Evolutionary conservation across 2,113 vertebrate species (phyloP).

Genomic region (Pachyramphus minor): DNA sequence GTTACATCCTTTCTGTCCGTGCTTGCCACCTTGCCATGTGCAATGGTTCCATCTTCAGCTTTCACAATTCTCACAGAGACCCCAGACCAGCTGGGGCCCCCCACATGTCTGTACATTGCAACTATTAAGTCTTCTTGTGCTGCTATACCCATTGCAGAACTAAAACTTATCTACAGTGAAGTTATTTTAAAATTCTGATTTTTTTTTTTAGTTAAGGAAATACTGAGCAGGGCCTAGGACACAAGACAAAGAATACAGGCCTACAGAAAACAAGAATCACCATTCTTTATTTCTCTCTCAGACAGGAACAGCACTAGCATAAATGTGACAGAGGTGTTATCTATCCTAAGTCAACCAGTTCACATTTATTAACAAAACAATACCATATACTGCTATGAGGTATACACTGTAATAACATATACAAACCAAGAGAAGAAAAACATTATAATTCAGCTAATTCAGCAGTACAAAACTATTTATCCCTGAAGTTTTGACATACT

Average conservation of each 20-base stretch:
- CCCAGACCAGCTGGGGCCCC: no score
- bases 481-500: background rate
- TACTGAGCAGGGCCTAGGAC: background rate
- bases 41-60: no score
- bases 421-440: background rate
- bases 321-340: background rate
- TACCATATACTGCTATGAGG: background rate
- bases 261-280: background rate
- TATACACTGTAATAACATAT: background rate
- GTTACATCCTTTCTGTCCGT: no score
- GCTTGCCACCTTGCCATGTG: no score
- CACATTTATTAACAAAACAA: background rate
- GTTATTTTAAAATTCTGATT: background rate
- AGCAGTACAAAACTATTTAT: background rate
- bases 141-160: background rate
- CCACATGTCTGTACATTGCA: background rate
- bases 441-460: background rate
- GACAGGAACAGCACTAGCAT: background rate
- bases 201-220: background rate
- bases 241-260: background rate
- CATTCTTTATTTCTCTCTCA: background rate
- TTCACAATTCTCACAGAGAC: no score
- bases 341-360: background rate
- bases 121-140: background rate
- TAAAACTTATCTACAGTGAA: background rate